phyloP scores from a whole-genome alignment of 2,797 vertebrate genomes.

The Tauraco hartlaubi region DNA sequence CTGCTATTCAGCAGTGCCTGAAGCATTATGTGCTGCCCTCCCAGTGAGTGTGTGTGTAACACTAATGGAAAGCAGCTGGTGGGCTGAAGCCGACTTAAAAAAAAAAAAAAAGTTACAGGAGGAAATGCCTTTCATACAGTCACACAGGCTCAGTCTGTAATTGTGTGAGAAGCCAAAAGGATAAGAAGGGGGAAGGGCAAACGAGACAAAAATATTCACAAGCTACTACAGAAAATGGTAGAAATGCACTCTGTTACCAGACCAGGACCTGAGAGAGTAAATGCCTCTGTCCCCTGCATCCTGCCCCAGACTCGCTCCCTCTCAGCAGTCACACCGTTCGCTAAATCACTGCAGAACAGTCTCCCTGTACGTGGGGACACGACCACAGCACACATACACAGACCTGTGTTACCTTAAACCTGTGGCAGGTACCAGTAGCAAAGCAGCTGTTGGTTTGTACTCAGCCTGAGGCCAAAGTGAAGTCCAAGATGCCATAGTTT shows the following conservation, averaged over 20 bases:
- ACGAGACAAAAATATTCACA: neutral
- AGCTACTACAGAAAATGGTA: neutral
- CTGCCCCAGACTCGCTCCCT: neutral
- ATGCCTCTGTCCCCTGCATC: neutral
- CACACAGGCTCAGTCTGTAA: slow-evolving; percentile 59
- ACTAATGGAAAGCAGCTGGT: slow-evolving; percentile 77
- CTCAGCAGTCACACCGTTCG: neutral
- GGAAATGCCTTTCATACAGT: slow-evolving; percentile 77
- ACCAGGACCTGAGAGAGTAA: neutral
- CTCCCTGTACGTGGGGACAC: accelerated
- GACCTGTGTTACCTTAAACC: neutral
- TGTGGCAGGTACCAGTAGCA: neutral
- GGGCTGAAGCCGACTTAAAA: neutral
- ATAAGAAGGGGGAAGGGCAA: slow-evolving; percentile 52
- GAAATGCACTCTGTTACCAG: neutral
- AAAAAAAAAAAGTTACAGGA: slow-evolving; percentile 46
- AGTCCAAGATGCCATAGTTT: neutral
- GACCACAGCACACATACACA: neutral
- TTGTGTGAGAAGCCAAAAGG: slow-evolving; percentile 63
- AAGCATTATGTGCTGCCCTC: slow-evolving; percentile 30
- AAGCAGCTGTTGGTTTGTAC: neutral
- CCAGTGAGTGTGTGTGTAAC: slow-evolving; percentile 37
- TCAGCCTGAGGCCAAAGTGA: accelerated
- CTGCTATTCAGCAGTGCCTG: slow-evolving; percentile 22
- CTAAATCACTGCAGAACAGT: neutral